Percentiles rank a stretch among this genome's conserved stretches.
Conservation (phyloP, 2,113 vertebrate species). For the Brachypteracias leptosomus region DNA sequence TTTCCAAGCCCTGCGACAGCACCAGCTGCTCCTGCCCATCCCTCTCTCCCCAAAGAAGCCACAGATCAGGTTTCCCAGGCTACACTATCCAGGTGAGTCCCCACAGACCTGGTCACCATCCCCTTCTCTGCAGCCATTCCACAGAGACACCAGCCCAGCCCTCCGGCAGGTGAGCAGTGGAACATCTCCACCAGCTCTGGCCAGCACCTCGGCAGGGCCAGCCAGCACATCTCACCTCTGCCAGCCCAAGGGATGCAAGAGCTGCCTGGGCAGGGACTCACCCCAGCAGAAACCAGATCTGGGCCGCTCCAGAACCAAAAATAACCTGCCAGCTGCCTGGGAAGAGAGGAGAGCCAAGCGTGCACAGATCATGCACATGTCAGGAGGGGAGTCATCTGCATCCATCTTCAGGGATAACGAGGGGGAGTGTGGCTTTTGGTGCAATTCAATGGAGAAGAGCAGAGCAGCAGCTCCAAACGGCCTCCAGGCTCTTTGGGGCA, state of each 20-base stretch:
- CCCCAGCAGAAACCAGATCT: conserved; percentile 40
- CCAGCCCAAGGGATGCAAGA: not conserved
- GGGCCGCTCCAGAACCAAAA: conserved; percentile 43
- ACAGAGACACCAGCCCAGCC: not conserved
- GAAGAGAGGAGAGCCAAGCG: conserved; percentile 24
- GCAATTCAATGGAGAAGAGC: not conserved
- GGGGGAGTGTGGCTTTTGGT: not conserved
- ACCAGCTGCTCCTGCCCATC: conserved; percentile 63
- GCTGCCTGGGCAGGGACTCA: not conserved
- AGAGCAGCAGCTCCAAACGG: not conserved
- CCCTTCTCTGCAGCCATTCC: not conserved
- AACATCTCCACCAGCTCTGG: accelerated
- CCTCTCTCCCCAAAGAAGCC: conserved; percentile 13
- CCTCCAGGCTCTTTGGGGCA: not conserved
- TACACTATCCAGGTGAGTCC: not conserved
- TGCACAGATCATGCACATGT: not conserved
- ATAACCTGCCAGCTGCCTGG: conserved; percentile 55
- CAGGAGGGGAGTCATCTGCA: conserved; percentile 22
- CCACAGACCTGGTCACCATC: not conserved
- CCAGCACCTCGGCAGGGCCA: accelerated
- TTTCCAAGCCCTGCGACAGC: conserved; percentile 13
- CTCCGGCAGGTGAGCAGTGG: accelerated
- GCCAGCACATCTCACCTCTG: not conserved
- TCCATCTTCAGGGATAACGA: not conserved
- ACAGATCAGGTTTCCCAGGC: not conserved